These are phyloP conservation scores for Brotula barbata DNA, from an alignment of 2,797 vertebrate species.

Conservation along the genomic window DNA sequence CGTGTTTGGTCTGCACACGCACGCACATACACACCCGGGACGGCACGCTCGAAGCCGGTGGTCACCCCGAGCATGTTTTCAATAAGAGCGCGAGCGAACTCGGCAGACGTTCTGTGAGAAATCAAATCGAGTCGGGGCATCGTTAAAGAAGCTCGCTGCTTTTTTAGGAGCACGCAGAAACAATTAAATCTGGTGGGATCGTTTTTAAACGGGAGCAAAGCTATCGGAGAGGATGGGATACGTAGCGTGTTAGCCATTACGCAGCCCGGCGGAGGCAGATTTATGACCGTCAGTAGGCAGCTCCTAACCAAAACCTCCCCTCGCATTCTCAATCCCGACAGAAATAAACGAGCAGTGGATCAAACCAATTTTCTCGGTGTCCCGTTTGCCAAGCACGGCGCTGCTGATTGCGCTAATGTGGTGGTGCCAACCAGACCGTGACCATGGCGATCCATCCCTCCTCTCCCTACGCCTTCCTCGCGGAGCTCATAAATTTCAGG, in stretches of 20 bases:
- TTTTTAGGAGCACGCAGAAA: conserved; percentile 53
- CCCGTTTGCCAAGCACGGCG: conserved; percentile 48
- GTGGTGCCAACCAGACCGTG: conserved; percentile 49
- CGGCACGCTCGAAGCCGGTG: conserved; percentile 7
- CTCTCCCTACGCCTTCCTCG: conserved; percentile 20
- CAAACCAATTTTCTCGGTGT: conserved; percentile 47
- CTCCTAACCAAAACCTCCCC: conserved; percentile 49
- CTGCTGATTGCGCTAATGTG: conserved; percentile 46
- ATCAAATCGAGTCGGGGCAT: conserved; percentile 19
- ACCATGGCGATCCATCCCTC: conserved; percentile 20
- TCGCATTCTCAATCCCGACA: conserved; percentile 30
- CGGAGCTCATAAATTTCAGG: conserved; percentile 25
- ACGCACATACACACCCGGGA: neutral
- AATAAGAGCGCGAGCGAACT: conserved; percentile 38
- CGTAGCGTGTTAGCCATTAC: conserved; percentile 57
- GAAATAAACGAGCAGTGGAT: conserved; percentile 35
- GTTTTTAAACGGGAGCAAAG: conserved; percentile 65
- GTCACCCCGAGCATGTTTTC: conserved; percentile 46
- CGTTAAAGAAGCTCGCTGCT: conserved; percentile 25
- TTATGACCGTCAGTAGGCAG: conserved; percentile 62
- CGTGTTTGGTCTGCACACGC: no score
- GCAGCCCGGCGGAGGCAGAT: conserved; percentile 61
- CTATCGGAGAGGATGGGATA: conserved; percentile 58
- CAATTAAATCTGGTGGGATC: conserved; percentile 50
- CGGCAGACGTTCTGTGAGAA: conserved; percentile 26